These are phyloP conservation scores for Panthera leo DNA, from an alignment of 2,113 vertebrate species.

Conservation along the genomic window DNA sequence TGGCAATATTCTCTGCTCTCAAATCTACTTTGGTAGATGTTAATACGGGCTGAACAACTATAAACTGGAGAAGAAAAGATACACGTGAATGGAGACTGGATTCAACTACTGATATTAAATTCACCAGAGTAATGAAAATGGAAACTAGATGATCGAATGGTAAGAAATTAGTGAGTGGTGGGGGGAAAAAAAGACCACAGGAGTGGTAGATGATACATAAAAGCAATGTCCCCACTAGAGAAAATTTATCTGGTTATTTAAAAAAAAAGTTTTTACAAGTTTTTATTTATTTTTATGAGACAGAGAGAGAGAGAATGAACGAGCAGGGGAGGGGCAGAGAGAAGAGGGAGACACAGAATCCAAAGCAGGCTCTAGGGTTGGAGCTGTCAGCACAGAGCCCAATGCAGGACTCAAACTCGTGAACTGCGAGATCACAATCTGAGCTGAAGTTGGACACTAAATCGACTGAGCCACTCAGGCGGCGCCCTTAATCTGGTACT, in stretches of 20 bases:
- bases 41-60: background rate
- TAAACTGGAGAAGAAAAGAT: constrained; percentile 19
- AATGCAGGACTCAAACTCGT: no score
- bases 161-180: background rate
- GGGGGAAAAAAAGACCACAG: background rate
- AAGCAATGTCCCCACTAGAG: constrained; percentile 24
- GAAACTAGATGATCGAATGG: background rate
- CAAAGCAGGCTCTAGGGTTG: no score
- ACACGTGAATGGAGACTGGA: background rate
- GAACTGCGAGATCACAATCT: no score
- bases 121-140: constrained; percentile 19
- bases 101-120: constrained; percentile 30
- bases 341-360: no score
- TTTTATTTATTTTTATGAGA: no score
- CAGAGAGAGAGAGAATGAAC: no score
- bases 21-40: constrained; percentile 5
- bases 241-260: constrained; percentile 51
- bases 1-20: background rate
- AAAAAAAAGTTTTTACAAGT: no score
- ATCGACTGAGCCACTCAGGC: no score
- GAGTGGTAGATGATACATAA: background rate
- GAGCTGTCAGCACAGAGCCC: no score
- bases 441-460: no score
- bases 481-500: background rate
- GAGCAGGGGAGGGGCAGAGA: no score